Conservation (phyloP, 37 sponge, comb jelly and placozoan genomes). For the Crambe crambe region DNA sequence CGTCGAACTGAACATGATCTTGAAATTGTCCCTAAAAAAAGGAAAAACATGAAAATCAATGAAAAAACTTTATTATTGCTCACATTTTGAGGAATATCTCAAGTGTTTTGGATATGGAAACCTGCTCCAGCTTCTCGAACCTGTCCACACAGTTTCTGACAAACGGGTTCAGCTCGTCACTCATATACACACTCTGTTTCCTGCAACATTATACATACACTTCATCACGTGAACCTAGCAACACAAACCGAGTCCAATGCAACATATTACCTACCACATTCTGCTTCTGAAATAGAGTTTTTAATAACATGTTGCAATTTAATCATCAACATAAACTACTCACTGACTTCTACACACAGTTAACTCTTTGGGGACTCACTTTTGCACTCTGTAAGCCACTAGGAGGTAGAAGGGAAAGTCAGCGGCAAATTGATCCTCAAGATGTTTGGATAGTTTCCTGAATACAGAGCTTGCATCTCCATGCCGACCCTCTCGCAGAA, state of each 20-base stretch:
- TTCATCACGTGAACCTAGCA: neutral
- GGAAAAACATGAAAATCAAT: neutral
- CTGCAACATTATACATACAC: constrained; percentile 10
- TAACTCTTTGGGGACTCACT: constrained; percentile 11
- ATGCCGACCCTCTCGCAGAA: constrained; percentile 8
- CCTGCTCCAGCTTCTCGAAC: constrained; percentile 42
- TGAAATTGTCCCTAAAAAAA: constrained; percentile 44
- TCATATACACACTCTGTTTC: constrained; percentile 24
- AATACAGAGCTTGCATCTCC: constrained; percentile 5
- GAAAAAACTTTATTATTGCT: too few relatives aligned
- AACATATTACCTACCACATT: too few relatives aligned
- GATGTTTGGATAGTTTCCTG: constrained; percentile 18
- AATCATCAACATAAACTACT: too few relatives aligned
- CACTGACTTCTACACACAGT: too few relatives aligned
- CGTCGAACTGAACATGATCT: constrained; percentile 44
- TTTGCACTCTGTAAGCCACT: constrained; percentile 39
- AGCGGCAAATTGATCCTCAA: constrained; percentile 28
- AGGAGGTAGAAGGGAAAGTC: constrained; percentile 66
- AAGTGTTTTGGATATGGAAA: constrained; percentile 22
- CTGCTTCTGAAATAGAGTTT: too few relatives aligned
- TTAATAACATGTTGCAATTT: too few relatives aligned
- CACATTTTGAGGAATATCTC: constrained; percentile 34
- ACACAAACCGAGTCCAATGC: too few relatives aligned
- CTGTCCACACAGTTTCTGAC: constrained; percentile 17
- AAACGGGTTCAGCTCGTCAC: constrained; percentile 40